phyloP scores from a whole-genome alignment of 1,140 invertebrate species.

The Drosophila grimshawi region DNA sequence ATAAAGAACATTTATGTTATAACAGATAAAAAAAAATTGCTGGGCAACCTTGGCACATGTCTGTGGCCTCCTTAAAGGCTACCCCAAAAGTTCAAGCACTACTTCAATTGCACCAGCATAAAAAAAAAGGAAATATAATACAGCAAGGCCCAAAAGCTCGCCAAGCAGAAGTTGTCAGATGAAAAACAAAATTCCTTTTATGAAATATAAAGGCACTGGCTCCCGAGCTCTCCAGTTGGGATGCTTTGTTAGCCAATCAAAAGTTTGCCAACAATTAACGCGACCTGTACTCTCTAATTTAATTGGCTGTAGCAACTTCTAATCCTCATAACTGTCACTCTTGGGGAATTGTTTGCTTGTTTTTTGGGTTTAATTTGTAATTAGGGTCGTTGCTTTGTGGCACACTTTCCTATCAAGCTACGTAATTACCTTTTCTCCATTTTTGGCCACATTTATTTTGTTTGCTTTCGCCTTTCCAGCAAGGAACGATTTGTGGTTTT shows the following conservation, averaged over 20 bases:
- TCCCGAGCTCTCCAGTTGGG: neutral
- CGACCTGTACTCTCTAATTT: neutral
- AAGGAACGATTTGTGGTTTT: slow-evolving; percentile 36
- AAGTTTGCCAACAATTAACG: slow-evolving; percentile 12
- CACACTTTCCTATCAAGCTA: neutral
- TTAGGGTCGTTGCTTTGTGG: slow-evolving; percentile 15
- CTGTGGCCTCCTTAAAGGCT: slow-evolving; percentile 13
- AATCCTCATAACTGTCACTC: neutral
- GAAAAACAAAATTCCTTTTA: neutral
- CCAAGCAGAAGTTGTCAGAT: neutral
- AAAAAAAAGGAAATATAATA: slow-evolving; percentile 5
- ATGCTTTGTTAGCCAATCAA: slow-evolving; percentile 12
- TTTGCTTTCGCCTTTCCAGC: slow-evolving; percentile 4
- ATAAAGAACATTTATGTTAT: slow-evolving; percentile 16
- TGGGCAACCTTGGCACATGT: slow-evolving; percentile 29
- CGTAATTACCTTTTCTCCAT: slow-evolving; percentile 3
- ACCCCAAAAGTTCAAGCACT: slow-evolving; percentile 26
- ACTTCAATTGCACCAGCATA: slow-evolving; percentile 8
- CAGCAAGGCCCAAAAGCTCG: neutral
- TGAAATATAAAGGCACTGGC: too few species aligned
- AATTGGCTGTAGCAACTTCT: neutral
- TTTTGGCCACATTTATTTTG: neutral
- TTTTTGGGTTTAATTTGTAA: slow-evolving; percentile 29
- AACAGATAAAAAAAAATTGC: slow-evolving; percentile 1
- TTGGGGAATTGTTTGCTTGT: neutral